Base-by-base conservation (phyloP, 2,797 vertebrate genomes). In the Gymnothorax javanicus region DNA sequence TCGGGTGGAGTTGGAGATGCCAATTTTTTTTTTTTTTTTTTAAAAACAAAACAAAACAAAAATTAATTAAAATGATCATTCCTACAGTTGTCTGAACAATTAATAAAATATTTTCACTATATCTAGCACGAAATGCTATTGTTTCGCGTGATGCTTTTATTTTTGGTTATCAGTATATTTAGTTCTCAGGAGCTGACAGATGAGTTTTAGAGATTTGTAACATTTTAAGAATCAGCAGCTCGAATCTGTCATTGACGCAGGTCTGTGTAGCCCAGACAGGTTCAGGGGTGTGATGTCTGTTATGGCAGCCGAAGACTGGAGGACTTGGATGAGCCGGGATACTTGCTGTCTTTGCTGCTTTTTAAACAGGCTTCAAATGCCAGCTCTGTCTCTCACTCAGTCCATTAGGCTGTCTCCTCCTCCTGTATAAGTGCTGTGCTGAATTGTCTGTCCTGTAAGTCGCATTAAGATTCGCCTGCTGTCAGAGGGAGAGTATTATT, bases 401-500 rank as follows among this genome's bases (percentile, higher is more conserved):
- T 79, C 75, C 75, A 79, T 79, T n/a, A 79, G 75, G 17, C 50
- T 54, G 15, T 43, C 13, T 7, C 15, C 73, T 77, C 50, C 54
- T 8, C 25, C 4, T 79, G 75, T 52, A 2, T 79, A 79, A 79
- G 75, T 79, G 50, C 75, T 33, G 73, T 23, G 3, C 75, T 33
- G 73, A 15, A 7, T 17, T 23, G 52, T 79, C 50, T 56, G 75
- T 79, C 50, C 73, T 77, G 33, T 33, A 75, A 75, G 71, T 75
- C 71, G 13, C 71, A 75, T 75, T 7, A 27, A 79, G 17, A 23
- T 52, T 79, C 75, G 6, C 50, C 50, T 56, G 52, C 50, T 23
- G 11, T 79, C 75, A 54, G 75, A 79, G n/a, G 15, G 73, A 77
- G 73, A 77, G 5, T 79, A 20, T 54, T 54, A 79, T 79, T 56